These are phyloP conservation scores for Anniella stebbinsi DNA, from an alignment of 2,797 vertebrate species.

Conservation along the genomic window DNA sequence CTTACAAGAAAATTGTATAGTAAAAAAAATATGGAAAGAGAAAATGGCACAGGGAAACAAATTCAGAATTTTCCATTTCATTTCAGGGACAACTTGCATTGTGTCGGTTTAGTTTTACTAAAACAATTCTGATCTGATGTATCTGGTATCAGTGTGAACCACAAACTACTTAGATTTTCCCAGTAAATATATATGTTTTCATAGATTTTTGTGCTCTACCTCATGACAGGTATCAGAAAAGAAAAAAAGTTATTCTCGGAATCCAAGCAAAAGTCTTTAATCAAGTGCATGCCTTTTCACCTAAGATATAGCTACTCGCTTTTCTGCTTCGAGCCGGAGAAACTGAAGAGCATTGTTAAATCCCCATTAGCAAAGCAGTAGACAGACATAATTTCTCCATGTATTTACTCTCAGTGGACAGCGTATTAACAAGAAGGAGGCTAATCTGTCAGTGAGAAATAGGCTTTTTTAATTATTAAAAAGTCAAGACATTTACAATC, in stretches of 20 bases:
- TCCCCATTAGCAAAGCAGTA: conserved; percentile 34
- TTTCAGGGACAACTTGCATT: neutral
- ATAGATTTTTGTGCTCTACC: neutral
- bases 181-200: neutral
- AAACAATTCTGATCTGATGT: neutral
- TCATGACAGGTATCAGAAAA: neutral
- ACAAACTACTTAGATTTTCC: neutral
- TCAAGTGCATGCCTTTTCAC: conserved; percentile 37
- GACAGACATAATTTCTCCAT: conserved; percentile 51
- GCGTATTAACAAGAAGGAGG: conserved; percentile 17
- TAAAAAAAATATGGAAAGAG: neutral
- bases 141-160: neutral
- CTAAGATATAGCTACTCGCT: conserved; percentile 40
- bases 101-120: neutral
- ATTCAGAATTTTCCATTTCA: neutral
- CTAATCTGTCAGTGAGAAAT: conserved; percentile 40
- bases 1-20: neutral
- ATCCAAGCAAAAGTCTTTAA: conserved; percentile 38
- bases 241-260: conserved; percentile 32
- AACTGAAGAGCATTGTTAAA: conserved; percentile 49
- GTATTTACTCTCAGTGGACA: conserved; percentile 50
- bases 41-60: neutral
- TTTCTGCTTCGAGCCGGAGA: conserved; percentile 39
- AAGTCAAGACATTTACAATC: conserved; percentile 39
- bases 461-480: conserved; percentile 51